These are phyloP conservation scores for Drosophila arawakana DNA, from an alignment of 1,140 invertebrate species.

Conservation along the genomic window DNA sequence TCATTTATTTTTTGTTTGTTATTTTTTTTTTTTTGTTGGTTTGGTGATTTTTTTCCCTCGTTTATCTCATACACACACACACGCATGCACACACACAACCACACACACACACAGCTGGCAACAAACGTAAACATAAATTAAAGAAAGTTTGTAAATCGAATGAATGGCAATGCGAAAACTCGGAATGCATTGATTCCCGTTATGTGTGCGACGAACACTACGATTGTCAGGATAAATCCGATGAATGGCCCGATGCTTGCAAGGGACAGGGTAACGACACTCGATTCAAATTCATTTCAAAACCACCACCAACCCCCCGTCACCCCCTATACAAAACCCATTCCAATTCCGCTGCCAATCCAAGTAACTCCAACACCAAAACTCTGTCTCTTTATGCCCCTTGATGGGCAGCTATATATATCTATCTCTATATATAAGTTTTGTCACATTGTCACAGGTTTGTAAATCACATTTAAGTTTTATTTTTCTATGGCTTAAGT, in stretches of 20 bases:
- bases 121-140: conserved; percentile 14
- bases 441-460: conserved; percentile 1
- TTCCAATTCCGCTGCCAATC: neutral
- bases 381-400: neutral
- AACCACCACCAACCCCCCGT: neutral
- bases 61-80: conserved; percentile 26
- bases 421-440: neutral
- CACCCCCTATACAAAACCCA: neutral
- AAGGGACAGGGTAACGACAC: conserved; percentile 54
- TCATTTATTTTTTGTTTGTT: conserved; percentile 24
- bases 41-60: conserved; percentile 46
- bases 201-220: conserved; percentile 87
- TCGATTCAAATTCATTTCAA: conserved; percentile 16
- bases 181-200: conserved; percentile 81
- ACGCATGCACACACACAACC: conserved; percentile 7
- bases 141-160: conserved; percentile 38
- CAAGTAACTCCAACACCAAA: neutral
- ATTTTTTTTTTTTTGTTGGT: conserved; percentile 29
- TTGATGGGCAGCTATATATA: neutral
- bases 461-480: conserved; percentile 5
- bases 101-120: conserved; percentile 28
- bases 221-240: conserved; percentile 90
- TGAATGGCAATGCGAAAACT: conserved; percentile 85
- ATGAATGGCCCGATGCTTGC: conserved; percentile 85
- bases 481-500: neutral